Evolutionary conservation across 2,113 vertebrate genomes (phyloP), one percentile per base, ranked within the genome.

Genomic region (Poicephalus gulielmi): DNA sequence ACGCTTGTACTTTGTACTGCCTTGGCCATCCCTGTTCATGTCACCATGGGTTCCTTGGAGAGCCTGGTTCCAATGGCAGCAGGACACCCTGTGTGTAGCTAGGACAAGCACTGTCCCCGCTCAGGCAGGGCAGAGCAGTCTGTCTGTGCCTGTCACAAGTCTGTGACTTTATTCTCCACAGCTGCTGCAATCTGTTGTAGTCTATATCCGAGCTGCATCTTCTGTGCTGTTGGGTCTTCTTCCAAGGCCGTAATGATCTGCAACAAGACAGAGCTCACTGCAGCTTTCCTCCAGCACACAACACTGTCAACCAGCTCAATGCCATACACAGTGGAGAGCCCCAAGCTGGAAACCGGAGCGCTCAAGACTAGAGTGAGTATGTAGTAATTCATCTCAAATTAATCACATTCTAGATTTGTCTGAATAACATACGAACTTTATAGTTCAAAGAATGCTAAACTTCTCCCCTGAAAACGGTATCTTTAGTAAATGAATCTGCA

Each of bases 131-230:
- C 86, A 89, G 83, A 97, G 88, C 94, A 95, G 92, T 92, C 79
- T 80, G 86, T 95, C 80, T 92, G 90, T 31, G 64, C 90, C 91
- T 66, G 97, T 99, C 99, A 99, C 97, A 99, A 99, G 93, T 99
- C 99, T 0, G 99, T 99, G 97, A 99, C 99, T 98, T 99, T 99
- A 94, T 99, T 99, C 95, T 99, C 99, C 97, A 99, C 99, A 10
- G 99, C 99, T 3, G 99, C 99, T 5, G 99, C 99, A 1, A 99
- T 99, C 98, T 99, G 99, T 96, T 99, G 99, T 64, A 99, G 98
- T 74, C 99, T 98, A 85, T 99, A 99, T 44, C 99, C 99, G 1
- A 99, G 98, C 98, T 99, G 99, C 99, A 99, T 99, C 97, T 99
- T 99, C 98, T 99, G 99, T 52, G 99, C 99, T 0, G 98, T 99